Conservation (phyloP, 2,113 vertebrate genomes). For the Hydrochoerus hydrochaeris region DNA sequence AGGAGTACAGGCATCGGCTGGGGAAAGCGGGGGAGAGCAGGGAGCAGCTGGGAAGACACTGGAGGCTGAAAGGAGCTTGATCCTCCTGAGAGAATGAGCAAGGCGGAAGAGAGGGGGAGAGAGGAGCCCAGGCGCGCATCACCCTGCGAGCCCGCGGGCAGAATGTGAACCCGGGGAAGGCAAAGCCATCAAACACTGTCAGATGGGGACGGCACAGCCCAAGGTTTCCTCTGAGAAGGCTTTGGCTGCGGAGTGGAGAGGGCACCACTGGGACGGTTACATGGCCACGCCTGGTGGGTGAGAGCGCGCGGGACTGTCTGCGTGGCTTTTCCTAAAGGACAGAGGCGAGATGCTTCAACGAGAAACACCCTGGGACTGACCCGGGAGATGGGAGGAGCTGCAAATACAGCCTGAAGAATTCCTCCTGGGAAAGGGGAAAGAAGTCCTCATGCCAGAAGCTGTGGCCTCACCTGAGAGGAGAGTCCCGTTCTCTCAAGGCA, state of each 20-base stretch:
- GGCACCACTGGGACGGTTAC: not conserved
- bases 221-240: not conserved
- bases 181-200: not conserved
- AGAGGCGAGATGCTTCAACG: not conserved
- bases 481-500: fast-evolving
- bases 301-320: not conserved
- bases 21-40: not conserved
- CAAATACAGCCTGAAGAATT: not conserved
- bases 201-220: not conserved
- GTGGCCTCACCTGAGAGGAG: not conserved
- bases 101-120: no score
- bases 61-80: not conserved
- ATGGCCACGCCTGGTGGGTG: not conserved
- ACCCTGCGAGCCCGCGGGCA: not conserved
- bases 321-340: not conserved
- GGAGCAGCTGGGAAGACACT: not conserved
- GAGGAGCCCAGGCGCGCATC: fast-evolving
- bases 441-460: not conserved
- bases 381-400: not conserved
- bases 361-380: not conserved
- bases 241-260: not conserved
- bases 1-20: not conserved
- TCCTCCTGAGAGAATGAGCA: not conserved
- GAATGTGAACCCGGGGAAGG: not conserved
- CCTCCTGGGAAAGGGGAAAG: not conserved